Base-by-base conservation (phyloP, 1,140 invertebrate species). In the Cryptotermes secundus region DNA sequence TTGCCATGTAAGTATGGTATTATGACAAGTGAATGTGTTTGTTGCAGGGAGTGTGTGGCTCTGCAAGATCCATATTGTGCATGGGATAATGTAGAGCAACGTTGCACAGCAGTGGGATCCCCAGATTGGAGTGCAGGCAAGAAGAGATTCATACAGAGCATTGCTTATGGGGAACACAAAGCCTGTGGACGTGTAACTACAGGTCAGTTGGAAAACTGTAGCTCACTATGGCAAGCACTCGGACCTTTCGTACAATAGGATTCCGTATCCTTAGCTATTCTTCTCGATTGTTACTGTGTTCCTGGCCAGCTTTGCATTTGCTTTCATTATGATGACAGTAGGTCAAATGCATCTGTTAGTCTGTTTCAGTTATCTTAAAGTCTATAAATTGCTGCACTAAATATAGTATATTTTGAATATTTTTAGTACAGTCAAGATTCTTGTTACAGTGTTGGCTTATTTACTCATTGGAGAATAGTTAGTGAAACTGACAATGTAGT, bases 21-120 rank as follows among this genome's bases (percentile, higher is more conserved):
- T 49, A 49, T 12, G 45, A 19, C 14, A 49, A 49, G 22, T 49
- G 16, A 49, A 14, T 19, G 22, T 49, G 14, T 49, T 49, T 49
- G 90, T 90, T 95, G 89, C 90, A 94, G 95, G 84, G 94, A 95
- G 84, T 99, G 99, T 90, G 94, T 99, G 0, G 93, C 93, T 31
- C 91, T 99, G 35, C 97, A 98, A 92, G 98, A 99, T 91, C 98
- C 98, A 1, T 97, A 99, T 89, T 99, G 99, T 91, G 97, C 97
- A 19, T 99, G 98, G 98, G 95, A 97, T 89, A 93, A 93, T 38
- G 93, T 94, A 83, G 92, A 93, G 85, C 91, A 93, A 86, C 91
- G 93, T 86, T 98, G 97, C 90, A 93, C 94, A 59, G 93, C 94
- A 86, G 92, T 95, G 34, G 91, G 91, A 85, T 93, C 92, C 84